Evolutionary conservation across 2,797 vertebrate species (phyloP).

Genomic region (Halcyon badia): DNA sequence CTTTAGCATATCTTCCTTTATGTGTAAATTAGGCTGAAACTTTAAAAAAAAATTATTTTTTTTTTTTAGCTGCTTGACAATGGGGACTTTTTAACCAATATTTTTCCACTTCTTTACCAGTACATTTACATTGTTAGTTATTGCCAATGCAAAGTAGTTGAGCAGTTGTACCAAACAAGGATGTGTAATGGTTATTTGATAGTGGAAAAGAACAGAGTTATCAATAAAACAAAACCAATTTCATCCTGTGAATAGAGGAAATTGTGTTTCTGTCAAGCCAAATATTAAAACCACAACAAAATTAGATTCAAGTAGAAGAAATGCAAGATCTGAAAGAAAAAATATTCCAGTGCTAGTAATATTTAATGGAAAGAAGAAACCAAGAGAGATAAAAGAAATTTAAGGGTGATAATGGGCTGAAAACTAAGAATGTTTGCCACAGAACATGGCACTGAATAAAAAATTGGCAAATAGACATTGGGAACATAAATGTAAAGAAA

Average conservation of each 20-base stretch:
- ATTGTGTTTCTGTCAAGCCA: slow-evolving; percentile 45
- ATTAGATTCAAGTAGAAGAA: slow-evolving; percentile 56
- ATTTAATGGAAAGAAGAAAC: slow-evolving; percentile 56
- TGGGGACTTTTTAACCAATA: background rate
- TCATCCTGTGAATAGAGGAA: slow-evolving; percentile 8
- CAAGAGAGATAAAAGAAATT: slow-evolving; percentile 55
- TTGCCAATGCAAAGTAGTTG: background rate
- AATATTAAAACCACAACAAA: slow-evolving; percentile 53
- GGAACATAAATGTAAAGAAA: slow-evolving; percentile 29
- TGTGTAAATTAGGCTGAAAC: background rate
- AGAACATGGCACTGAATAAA: slow-evolving; percentile 33
- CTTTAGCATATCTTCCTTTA: background rate
- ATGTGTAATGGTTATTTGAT: background rate
- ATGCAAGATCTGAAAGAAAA: slow-evolving; percentile 62
- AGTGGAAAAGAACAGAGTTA: slow-evolving; percentile 24
- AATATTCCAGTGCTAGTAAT: slow-evolving; percentile 34
- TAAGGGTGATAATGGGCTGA: slow-evolving; percentile 44
- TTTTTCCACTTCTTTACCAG: background rate
- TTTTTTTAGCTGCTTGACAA: background rate
- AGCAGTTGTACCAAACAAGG: background rate
- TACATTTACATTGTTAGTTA: background rate
- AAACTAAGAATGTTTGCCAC: slow-evolving; percentile 43
- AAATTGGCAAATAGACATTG: slow-evolving; percentile 21
- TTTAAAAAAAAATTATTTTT: background rate
- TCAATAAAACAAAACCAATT: slow-evolving; percentile 58